phyloP scores from a whole-genome alignment of 2,888 invertebrate species.

The Melanchra persicariae region DNA sequence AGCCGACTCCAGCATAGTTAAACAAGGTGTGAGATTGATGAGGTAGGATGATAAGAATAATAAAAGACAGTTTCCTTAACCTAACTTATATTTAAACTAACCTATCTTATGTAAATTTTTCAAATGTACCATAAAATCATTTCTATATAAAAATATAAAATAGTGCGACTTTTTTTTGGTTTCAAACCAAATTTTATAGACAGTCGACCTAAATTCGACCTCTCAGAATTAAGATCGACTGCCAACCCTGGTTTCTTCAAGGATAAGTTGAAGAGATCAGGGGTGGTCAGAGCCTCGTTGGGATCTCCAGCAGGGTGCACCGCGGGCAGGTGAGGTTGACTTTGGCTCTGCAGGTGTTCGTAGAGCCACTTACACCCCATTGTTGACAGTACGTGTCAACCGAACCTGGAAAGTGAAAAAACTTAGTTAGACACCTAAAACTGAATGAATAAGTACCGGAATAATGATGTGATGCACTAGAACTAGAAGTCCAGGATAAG shows the following conservation, averaged over 20 bases:
- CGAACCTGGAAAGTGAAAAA: background rate
- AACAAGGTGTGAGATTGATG: background rate
- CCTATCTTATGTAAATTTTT: background rate
- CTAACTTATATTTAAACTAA: conserved; percentile 2
- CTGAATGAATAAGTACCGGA: no score
- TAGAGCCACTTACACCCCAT: conserved; percentile 10
- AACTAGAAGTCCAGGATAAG: no score
- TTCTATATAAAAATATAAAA: background rate
- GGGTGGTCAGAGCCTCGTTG: conserved; percentile 18
- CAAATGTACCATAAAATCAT: background rate
- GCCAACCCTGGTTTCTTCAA: no score
- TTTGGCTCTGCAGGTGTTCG: background rate
- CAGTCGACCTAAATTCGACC: no score
- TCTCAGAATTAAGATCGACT: no score
- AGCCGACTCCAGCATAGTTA: no score
- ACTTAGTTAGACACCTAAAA: background rate
- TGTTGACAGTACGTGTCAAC: background rate
- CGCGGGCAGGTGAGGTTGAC: conserved; percentile 10
- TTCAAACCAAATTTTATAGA: no score
- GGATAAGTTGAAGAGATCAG: background rate
- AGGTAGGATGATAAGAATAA: background rate
- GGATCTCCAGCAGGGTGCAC: background rate
- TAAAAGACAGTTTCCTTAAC: background rate
- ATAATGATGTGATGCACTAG: no score
- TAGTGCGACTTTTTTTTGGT: no score